phyloP scores from a whole-genome alignment of 2,113 vertebrate genomes.

The Ia io region DNA sequence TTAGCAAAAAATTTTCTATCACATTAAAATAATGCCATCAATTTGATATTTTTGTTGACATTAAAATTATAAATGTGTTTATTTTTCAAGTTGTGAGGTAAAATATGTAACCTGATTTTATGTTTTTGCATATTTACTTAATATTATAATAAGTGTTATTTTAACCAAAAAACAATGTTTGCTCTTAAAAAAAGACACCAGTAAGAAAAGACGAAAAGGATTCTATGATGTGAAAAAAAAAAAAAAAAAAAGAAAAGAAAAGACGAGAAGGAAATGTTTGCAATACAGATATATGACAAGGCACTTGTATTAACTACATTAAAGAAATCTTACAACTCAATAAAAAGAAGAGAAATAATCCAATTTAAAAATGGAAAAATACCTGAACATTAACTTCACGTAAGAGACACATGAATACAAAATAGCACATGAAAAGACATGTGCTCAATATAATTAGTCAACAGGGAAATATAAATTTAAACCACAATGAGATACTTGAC shows the following conservation, averaged over 20 bases:
- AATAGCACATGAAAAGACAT: neutral
- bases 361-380: neutral
- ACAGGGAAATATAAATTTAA: neutral
- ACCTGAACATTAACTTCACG: neutral
- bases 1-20: neutral
- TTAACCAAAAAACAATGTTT: neutral
- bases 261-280: neutral
- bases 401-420: neutral
- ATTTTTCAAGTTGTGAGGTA: neutral
- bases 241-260: neutral
- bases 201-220: neutral
- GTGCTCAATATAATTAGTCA: neutral
- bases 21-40: neutral
- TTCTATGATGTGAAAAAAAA: too few species aligned
- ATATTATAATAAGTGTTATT: conserved; percentile 1
- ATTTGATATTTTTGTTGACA: neutral
- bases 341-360: neutral
- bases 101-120: neutral
- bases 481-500: neutral
- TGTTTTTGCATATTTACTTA: neutral
- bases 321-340: neutral
- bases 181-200: neutral
- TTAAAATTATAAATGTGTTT: neutral
- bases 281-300: neutral
- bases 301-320: neutral